A percentile compares a stretch with the other conserved stretches of the same genome.
Conservation (phyloP, 1,140 invertebrate species). For the Lordiphosa stackelbergi region DNA sequence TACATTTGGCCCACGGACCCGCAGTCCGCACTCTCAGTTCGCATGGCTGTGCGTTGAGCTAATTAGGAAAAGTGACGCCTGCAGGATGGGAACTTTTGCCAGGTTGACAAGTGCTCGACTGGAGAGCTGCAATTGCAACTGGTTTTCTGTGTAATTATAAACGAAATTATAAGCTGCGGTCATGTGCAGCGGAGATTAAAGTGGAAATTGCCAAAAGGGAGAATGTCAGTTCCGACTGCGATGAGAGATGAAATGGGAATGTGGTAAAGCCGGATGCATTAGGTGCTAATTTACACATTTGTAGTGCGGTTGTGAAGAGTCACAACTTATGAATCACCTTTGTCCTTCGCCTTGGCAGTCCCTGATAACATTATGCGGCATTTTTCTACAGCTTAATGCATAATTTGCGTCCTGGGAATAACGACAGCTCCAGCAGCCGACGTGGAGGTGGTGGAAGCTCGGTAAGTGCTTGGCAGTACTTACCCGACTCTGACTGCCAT, state of each 20-base stretch:
- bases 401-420: conserved; percentile 73
- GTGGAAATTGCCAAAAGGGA: conserved; percentile 54
- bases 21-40: conserved; percentile 22
- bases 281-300: conserved; percentile 73
- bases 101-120: conserved; percentile 23
- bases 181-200: conserved; percentile 60
- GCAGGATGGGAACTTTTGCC: conserved; percentile 50
- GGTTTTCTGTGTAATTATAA: conserved; percentile 69
- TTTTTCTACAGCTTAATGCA: conserved; percentile 74
- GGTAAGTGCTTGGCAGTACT: conserved; percentile 59
- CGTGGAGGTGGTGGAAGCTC: conserved; percentile 8
- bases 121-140: conserved; percentile 12
- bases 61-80: conserved; percentile 66
- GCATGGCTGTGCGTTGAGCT: conserved; percentile 35
- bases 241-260: conserved; percentile 2
- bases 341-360: conserved; percentile 13
- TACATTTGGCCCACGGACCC: conserved; percentile 6
- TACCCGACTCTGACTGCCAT: conserved; percentile 50
- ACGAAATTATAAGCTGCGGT: conserved; percentile 71
- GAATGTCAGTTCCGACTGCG: neutral
- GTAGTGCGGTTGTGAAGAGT: conserved; percentile 52
- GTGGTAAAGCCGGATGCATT: conserved; percentile 53
- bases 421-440: conserved; percentile 18
- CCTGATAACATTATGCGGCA: conserved; percentile 69
- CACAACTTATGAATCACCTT: conserved; percentile 39